Percentiles rank a stretch among this genome's conserved stretches.
These are phyloP conservation scores for Nasua narica DNA, from an alignment of 2,797 vertebrate genomes.

Conservation along the genomic window DNA sequence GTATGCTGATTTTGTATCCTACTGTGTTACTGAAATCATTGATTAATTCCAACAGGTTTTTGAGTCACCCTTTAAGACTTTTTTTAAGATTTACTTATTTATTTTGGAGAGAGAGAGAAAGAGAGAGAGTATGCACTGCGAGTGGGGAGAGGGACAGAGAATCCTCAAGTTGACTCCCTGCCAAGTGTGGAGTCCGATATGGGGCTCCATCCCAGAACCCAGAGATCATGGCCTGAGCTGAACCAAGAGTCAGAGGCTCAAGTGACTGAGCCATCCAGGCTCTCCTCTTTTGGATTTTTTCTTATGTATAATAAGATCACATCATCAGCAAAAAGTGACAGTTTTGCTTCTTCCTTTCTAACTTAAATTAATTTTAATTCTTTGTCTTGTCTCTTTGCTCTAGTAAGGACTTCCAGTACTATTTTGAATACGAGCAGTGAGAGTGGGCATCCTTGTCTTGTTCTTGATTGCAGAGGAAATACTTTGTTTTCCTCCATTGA, in stretches of 20 bases:
- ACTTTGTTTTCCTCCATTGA: not conserved
- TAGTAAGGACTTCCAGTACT: not conserved
- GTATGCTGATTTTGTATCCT: not conserved
- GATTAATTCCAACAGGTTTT: not conserved
- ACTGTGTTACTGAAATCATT: not conserved
- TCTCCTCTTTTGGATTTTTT: not conserved
- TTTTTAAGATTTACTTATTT: not conserved
- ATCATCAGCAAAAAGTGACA: not conserved
- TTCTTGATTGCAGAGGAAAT: not conserved
- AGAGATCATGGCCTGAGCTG: not conserved
- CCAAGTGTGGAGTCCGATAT: not conserved
- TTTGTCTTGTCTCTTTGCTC: not conserved
- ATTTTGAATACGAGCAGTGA: not conserved
- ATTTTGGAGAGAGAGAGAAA: not conserved
- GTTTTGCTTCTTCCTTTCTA: not conserved
- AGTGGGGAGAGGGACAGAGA: not conserved
- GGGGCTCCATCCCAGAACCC: not conserved
- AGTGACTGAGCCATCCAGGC: not conserved
- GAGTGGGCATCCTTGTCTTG: not conserved
- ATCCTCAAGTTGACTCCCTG: not conserved
- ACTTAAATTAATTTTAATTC: not conserved
- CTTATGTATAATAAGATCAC: not conserved
- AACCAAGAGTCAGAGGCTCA: not conserved
- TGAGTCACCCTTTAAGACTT: not conserved
- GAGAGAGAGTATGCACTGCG: not conserved